Conservation (phyloP, 2,113 vertebrate species). For the Chelonoidis abingdonii region DNA sequence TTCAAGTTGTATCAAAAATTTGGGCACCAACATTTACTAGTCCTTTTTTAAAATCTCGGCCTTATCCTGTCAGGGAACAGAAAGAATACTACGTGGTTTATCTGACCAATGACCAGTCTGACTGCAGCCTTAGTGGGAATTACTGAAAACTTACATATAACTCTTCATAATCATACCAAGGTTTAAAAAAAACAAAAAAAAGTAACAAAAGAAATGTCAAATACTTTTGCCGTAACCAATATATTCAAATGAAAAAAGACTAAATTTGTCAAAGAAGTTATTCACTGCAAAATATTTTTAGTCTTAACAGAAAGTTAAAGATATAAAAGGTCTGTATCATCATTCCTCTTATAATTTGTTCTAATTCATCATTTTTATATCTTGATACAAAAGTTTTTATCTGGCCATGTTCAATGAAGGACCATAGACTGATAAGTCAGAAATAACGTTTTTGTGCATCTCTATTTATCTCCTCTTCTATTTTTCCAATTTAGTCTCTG, state of each 20-base stretch:
- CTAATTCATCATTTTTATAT: background rate
- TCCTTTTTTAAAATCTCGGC: background rate
- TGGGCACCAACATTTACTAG: fast-evolving
- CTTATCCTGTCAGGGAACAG: background rate
- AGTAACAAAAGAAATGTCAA: background rate
- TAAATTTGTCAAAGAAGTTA: background rate
- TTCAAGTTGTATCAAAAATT: background rate
- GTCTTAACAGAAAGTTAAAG: background rate
- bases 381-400: background rate
- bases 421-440: constrained; percentile 4
- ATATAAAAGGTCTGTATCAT: background rate
- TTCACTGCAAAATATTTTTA: background rate
- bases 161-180: fast-evolving
- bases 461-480: constrained; percentile 9
- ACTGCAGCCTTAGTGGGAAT: background rate
- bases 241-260: background rate
- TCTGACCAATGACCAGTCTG: background rate
- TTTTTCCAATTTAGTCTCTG: constrained; percentile 14
- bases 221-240: background rate
- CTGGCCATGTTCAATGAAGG: background rate
- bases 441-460: background rate
- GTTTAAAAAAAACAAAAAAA: background rate
- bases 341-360: background rate
- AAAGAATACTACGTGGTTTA: background rate
- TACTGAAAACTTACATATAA: background rate